phyloP scores from a whole-genome alignment of 1,140 invertebrate species.

The Drosophila lacertosa region DNA sequence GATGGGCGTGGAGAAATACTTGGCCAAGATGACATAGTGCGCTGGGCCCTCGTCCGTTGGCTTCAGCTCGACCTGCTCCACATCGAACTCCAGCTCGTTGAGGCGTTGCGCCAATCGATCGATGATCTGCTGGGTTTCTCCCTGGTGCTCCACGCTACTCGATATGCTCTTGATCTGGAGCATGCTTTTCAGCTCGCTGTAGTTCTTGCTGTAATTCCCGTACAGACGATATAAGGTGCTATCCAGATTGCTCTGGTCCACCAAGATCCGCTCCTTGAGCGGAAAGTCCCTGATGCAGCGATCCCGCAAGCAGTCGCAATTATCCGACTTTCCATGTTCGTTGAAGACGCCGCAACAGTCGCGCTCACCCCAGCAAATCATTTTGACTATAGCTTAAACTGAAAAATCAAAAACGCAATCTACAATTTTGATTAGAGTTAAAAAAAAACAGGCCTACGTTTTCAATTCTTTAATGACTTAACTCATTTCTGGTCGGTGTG shows the following conservation, averaged over 20 bases:
- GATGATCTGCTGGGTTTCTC: constrained; percentile 14
- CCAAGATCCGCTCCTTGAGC: background rate
- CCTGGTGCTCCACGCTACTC: background rate
- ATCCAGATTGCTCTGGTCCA: background rate
- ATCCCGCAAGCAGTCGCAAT: constrained; percentile 29
- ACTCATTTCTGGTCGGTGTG: no score
- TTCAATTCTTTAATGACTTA: no score
- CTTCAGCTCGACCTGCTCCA: constrained; percentile 30
- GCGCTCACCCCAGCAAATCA: constrained; percentile 49
- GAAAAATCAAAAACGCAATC: background rate
- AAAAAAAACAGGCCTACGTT: no score
- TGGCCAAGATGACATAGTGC: constrained; percentile 42
- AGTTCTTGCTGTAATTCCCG: fast-evolving
- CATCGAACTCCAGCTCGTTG: constrained; percentile 17
- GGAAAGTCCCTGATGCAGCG: constrained; percentile 30
- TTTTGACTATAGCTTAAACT: constrained; percentile 8
- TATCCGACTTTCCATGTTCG: background rate
- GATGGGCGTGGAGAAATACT: constrained; percentile 36
- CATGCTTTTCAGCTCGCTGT: constrained; percentile 1
- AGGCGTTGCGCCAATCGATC: constrained; percentile 29
- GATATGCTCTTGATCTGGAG: constrained; percentile 20
- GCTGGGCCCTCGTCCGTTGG: background rate
- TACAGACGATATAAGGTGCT: background rate
- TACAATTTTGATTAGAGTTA: background rate
- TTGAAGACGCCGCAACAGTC: constrained; percentile 29